Conservation (phyloP, 2,113 vertebrate genomes). For the Lagenorhynchus albirostris region DNA sequence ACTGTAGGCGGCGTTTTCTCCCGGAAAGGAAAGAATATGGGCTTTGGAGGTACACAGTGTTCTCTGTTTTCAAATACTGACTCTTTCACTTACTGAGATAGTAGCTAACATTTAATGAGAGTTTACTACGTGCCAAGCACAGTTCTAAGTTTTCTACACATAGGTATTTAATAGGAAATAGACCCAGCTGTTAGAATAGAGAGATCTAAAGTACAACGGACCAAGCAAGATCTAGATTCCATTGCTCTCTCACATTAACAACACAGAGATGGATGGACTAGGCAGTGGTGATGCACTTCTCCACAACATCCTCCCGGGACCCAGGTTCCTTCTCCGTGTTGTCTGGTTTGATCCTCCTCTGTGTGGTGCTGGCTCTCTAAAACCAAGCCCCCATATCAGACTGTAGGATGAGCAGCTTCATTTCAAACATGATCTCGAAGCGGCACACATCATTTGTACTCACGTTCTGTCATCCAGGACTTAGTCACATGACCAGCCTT, state of each 20-base stretch:
- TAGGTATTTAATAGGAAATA: not conserved
- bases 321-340: not conserved
- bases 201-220: not conserved
- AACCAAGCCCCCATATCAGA: not conserved
- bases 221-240: not conserved
- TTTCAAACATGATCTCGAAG: not conserved
- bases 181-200: not conserved
- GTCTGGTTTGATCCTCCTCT: not conserved
- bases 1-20: not conserved
- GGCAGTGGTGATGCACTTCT: not conserved
- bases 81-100: not conserved
- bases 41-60: not conserved
- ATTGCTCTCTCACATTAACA: not conserved
- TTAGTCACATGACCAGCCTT: not conserved
- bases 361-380: not conserved
- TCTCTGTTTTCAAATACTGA: not conserved
- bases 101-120: not conserved
- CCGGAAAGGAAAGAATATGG: not conserved
- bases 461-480: not conserved
- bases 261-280: not conserved
- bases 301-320: not conserved
- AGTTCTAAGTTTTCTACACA: not conserved
- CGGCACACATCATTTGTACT: not conserved
- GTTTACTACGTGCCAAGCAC: not conserved
- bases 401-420: rapidly evolving